Conservation (phyloP, 2,113 vertebrate species). For the Bettongia penicillata region DNA sequence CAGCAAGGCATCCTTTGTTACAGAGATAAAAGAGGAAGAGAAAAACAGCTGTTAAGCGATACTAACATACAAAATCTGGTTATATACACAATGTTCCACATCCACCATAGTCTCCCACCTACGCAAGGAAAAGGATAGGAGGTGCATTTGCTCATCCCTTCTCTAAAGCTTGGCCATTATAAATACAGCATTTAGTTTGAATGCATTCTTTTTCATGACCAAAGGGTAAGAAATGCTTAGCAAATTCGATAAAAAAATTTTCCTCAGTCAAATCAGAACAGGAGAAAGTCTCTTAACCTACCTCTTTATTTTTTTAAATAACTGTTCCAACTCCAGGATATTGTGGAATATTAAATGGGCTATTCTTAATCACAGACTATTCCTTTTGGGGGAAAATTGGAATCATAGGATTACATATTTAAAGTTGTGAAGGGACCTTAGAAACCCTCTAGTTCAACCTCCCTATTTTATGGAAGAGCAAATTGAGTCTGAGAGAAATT, state of each 20-base stretch:
- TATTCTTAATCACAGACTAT: background rate
- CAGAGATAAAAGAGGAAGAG: background rate
- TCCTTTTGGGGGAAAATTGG: background rate
- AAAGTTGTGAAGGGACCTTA: background rate
- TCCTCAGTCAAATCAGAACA: too few species aligned
- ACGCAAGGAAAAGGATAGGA: background rate
- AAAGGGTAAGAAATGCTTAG: too few species aligned
- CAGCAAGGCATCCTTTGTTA: background rate
- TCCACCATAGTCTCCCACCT: background rate
- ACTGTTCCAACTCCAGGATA: background rate
- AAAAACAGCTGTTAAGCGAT: background rate
- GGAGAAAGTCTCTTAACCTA: background rate
- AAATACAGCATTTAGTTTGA: too few species aligned
- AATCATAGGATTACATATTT: background rate
- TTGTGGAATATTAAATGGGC: background rate
- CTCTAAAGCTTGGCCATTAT: too few species aligned
- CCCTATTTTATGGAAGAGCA: background rate
- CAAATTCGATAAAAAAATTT: too few species aligned
- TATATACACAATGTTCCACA: background rate
- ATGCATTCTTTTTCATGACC: too few species aligned
- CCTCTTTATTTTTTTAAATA: background rate
- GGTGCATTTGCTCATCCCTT: background rate
- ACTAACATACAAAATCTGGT: background rate
- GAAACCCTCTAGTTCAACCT: background rate
- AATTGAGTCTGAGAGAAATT: background rate